Conservation (phyloP, 2,888 invertebrate genomes). For the Drosophila merina region DNA sequence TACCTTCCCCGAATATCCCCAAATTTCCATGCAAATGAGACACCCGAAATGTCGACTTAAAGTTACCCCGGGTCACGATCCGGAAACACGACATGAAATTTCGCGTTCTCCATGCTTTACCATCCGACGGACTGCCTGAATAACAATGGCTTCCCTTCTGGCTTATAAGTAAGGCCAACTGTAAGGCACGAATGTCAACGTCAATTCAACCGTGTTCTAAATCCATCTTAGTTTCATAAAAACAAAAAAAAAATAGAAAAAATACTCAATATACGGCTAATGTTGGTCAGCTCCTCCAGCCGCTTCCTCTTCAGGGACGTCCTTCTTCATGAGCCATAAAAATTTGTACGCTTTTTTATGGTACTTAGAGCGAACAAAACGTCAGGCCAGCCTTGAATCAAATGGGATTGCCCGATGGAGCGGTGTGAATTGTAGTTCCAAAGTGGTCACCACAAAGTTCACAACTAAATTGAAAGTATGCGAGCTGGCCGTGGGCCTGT, state of each 20-base stretch:
- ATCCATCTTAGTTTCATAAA: conserved; percentile 26
- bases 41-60: conserved; percentile 37
- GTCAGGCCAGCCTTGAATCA: conserved; percentile 59
- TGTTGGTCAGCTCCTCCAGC: conserved; percentile 15
- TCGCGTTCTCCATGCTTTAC: conserved; percentile 22
- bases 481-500: conserved; percentile 9
- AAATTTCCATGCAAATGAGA: conserved; percentile 46
- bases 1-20: conserved; percentile 18
- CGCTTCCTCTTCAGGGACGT: conserved; percentile 43
- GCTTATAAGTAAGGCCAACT: conserved; percentile 18
- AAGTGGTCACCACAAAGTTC: conserved; percentile 46
- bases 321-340: conserved; percentile 54
- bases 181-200: conserved; percentile 13
- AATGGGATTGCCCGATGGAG: conserved; percentile 49
- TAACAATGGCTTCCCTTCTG: conserved; percentile 22
- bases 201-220: conserved; percentile 35
- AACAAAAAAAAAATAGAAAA: conserved; percentile 29
- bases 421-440: conserved; percentile 50
- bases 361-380: conserved; percentile 70
- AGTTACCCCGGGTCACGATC: conserved; percentile 39
- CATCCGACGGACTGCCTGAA: conserved; percentile 7
- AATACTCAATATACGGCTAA: conserved; percentile 39
- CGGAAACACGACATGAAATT: conserved; percentile 36
- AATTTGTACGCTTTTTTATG: conserved; percentile 72
- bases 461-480: conserved; percentile 56